Evolutionary conservation across 2,888 invertebrate genomes (phyloP).

Genomic region (Drosophila mimetica): DNA sequence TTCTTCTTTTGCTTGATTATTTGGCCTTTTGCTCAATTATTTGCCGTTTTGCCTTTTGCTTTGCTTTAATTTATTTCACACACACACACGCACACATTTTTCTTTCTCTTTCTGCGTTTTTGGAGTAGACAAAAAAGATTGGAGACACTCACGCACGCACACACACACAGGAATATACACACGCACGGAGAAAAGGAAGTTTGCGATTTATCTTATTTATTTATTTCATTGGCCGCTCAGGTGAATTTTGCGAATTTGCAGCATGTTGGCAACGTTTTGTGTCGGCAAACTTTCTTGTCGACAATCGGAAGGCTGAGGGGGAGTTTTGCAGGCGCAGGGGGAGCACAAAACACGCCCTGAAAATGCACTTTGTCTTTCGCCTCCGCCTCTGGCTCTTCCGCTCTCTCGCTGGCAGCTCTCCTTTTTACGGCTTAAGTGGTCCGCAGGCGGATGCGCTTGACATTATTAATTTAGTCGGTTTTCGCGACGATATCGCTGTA

Average conservation of each 20-base stretch:
- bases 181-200: slow-evolving; percentile 46
- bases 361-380: slow-evolving; percentile 75
- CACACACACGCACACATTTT: slow-evolving; percentile 46
- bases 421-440: slow-evolving; percentile 15
- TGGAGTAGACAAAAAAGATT: slow-evolving; percentile 81
- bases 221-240: slow-evolving; percentile 20
- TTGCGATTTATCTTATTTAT: slow-evolving; percentile 34
- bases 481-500: slow-evolving; percentile 24
- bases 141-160: slow-evolving; percentile 38
- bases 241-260: slow-evolving; percentile 30
- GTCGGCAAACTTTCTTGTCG: slow-evolving; percentile 43
- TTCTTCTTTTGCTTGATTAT: slow-evolving; percentile 41
- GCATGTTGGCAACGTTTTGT: slow-evolving; percentile 44
- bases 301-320: slow-evolving; percentile 24
- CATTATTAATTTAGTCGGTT: slow-evolving; percentile 1
- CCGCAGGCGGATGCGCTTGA: slow-evolving; percentile 6
- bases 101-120: slow-evolving; percentile 59
- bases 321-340: slow-evolving; percentile 33
- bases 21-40: slow-evolving; percentile 32
- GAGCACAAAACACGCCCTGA: slow-evolving; percentile 77
- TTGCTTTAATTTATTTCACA: slow-evolving; percentile 48
- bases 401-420: slow-evolving; percentile 3
- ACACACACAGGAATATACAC: slow-evolving; percentile 20
- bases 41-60: slow-evolving; percentile 60
- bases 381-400: slow-evolving; percentile 45